Evolutionary conservation across 2,113 vertebrate species (phyloP), one percentile per base, ranked within the genome.

Genomic region (Myotis davidii): DNA sequence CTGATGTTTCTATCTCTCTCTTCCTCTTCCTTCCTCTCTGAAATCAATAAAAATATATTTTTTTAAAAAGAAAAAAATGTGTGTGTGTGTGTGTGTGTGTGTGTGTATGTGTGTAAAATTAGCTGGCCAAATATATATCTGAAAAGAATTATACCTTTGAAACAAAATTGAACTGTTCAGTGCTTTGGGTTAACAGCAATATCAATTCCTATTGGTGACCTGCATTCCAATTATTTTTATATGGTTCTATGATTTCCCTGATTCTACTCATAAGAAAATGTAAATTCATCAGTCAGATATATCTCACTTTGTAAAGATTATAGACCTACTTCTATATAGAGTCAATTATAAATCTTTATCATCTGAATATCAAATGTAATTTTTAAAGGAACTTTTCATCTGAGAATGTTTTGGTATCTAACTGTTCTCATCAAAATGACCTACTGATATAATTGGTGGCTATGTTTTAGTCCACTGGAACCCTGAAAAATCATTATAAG

Each of bases 351-450:
- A 87, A 56, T 89, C 42, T 89, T 48, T 91, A 95, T 54, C 9
- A 81, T 25, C 8, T 84, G 85, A 81, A 20, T 9, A 70, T 89
- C 54, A 86, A 54, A 84, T 32, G 8, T 54, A 65, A 72, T 64
- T 95, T 91, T 94, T 67, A 84, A 89, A 90, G 42, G 13, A 84
- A 0, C 2, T 94, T 81, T 86, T 61, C 32, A 94, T 89, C 14
- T 89, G 39, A 54, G 78, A 85, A 37, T 2, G 18, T 61, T 90
- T 88, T 92, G 67, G 18, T 88, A 91, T 45, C 2, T 73, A 88
- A 37, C n/a, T 78, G 39, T 37, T 79, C 34, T 95, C 85, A 92
- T 78, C 32, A 18, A 88, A 61, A 85, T 76, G 34, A 88, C 42
- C 83, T 52, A 91, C 6, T 69, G 50, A 88, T 77, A 91, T 1